Percentiles rank a stretch among this genome's conserved stretches.
Conservation (phyloP, 2,888 invertebrate species). For the Protonemura montana region DNA sequence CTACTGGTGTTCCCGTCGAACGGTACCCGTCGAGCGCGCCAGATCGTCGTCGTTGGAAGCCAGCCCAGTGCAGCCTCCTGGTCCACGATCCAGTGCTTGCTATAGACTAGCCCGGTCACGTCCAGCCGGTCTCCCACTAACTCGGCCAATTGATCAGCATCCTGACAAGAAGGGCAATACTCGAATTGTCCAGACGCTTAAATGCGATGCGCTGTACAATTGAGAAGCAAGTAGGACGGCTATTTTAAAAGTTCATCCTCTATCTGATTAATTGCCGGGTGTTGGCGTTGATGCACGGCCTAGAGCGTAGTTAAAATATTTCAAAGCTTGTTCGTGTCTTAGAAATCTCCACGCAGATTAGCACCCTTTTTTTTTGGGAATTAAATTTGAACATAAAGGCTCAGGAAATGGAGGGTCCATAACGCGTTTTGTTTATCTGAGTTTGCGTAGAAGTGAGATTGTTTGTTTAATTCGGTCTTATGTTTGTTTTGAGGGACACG, state of each 20-base stretch:
- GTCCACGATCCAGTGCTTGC: too few species aligned
- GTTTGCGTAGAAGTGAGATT: too few species aligned
- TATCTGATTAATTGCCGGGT: not conserved
- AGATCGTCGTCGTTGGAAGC: not conserved
- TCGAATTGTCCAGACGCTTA: too few species aligned
- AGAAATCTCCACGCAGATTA: not conserved
- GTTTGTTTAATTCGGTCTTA: too few species aligned
- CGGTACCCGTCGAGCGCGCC: not conserved
- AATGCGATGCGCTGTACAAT: too few species aligned
- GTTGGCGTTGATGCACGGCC: not conserved
- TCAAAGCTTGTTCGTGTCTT: not conserved
- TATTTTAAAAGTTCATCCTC: not conserved
- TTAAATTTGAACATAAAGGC: not conserved
- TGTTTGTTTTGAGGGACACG: too few species aligned
- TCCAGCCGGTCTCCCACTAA: not conserved
- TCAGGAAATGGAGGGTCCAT: not conserved
- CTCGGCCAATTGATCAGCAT: too few species aligned
- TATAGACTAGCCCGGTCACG: not conserved
- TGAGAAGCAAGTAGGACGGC: not conserved
- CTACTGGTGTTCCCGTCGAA: not conserved
- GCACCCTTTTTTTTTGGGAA: not conserved
- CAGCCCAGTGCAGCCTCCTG: constrained; percentile 2
- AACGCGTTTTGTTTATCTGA: not conserved
- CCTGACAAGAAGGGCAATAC: not conserved
- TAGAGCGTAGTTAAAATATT: not conserved